Percentiles rank a stretch among this genome's conserved stretches.
Conservation (phyloP, 2,797 vertebrate genomes). For the Scarus forsteni region DNA sequence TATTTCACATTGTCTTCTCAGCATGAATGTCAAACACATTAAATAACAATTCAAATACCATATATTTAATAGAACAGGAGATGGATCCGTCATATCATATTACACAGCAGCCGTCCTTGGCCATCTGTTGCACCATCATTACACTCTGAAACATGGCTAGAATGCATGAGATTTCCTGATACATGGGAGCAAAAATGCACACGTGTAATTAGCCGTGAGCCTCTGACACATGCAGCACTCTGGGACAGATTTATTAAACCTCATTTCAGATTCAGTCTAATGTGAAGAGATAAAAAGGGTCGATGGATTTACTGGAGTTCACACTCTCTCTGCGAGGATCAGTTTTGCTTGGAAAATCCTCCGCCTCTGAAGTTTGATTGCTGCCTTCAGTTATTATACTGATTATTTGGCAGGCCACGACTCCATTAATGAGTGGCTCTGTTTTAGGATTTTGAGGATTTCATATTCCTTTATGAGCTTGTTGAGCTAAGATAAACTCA, state of each 20-base stretch:
- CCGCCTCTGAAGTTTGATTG: conserved; percentile 41
- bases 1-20: neutral
- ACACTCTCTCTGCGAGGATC: conserved; percentile 1
- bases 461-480: conserved; percentile 17
- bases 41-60: neutral
- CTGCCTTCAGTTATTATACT: conserved; percentile 5
- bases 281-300: conserved; percentile 31
- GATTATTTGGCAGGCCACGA: neutral
- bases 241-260: conserved; percentile 35
- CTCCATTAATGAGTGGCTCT: conserved; percentile 26
- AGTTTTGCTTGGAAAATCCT: conserved; percentile 18
- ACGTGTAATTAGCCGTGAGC: conserved; percentile 43
- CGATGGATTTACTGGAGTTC: conserved; percentile 25
- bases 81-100: neutral
- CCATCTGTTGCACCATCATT: neutral
- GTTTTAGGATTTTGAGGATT: neutral
- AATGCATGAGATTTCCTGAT: conserved; percentile 11
- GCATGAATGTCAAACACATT: neutral
- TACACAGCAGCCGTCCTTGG: neutral
- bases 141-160: neutral
- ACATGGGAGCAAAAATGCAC: conserved; percentile 6
- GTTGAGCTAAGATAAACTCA: conserved; percentile 30
- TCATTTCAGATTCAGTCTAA: conserved; percentile 28
- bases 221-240: conserved; percentile 16
- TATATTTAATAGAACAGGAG: neutral